These are phyloP conservation scores for Lucifuga dentata DNA, from an alignment of 2,113 vertebrate species.

Conservation along the genomic window DNA sequence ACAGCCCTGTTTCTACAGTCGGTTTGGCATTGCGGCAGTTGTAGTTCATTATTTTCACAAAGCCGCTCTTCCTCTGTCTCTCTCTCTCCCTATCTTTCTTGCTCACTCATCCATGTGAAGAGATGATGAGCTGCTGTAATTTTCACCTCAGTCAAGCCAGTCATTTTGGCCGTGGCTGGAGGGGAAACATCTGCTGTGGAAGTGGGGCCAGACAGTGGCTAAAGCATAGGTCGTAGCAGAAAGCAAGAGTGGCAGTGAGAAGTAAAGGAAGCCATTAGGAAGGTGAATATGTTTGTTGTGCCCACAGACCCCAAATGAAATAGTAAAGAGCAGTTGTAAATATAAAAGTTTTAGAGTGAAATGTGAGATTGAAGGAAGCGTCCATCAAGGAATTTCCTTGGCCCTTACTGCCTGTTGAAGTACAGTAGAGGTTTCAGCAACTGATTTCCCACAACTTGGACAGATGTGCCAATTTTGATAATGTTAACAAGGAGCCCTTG, in stretches of 20 bases:
- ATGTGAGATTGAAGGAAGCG: slow-evolving; percentile 1
- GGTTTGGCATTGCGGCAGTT: slow-evolving; percentile 33
- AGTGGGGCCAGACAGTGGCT: slow-evolving; percentile 27
- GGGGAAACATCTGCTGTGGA: slow-evolving; percentile 68
- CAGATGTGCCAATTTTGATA: slow-evolving; percentile 65
- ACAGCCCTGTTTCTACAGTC: slow-evolving; percentile 28
- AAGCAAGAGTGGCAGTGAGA: slow-evolving; percentile 2
- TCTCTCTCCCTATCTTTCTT: slow-evolving; percentile 38
- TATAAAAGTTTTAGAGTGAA: not conserved
- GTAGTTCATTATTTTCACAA: slow-evolving; percentile 52
- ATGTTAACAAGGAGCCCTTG: slow-evolving; percentile 57
- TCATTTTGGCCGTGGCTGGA: slow-evolving; percentile 63
- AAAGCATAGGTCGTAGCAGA: slow-evolving; percentile 23
- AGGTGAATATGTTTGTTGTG: slow-evolving; percentile 11
- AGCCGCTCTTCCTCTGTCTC: slow-evolving; percentile 15
- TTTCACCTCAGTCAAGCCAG: slow-evolving; percentile 67
- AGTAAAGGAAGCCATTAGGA: slow-evolving; percentile 21
- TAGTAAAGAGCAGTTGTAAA: not conserved
- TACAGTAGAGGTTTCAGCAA: slow-evolving; percentile 26
- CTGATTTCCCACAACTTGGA: slow-evolving; percentile 41
- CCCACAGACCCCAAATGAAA: slow-evolving; percentile 14
- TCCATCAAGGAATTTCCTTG: not conserved
- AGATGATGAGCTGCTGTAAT: slow-evolving; percentile 69
- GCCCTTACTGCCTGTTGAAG: slow-evolving; percentile 3
- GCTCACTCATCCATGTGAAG: slow-evolving; percentile 58